phyloP scores from a whole-genome alignment of 1,140 invertebrate genomes.

The Acromyrmex echinatior region DNA sequence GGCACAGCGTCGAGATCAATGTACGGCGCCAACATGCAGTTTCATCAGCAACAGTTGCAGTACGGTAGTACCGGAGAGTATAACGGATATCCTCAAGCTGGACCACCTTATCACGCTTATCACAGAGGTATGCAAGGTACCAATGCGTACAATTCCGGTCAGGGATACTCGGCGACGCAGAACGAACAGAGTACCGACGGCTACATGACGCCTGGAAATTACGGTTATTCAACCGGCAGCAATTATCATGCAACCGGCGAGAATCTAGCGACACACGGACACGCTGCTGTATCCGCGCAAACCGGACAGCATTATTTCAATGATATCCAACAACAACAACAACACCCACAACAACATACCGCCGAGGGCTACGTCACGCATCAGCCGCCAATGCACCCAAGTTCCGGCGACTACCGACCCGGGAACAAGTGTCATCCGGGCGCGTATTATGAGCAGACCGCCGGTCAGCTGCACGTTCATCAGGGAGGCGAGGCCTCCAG shows the following conservation, averaged over 20 bases:
- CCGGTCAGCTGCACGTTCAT: constrained; percentile 83
- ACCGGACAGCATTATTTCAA: constrained; percentile 80
- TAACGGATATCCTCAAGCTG: constrained; percentile 82
- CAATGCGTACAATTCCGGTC: constrained; percentile 76
- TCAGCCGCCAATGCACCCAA: constrained; percentile 78
- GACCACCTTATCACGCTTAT: constrained; percentile 81
- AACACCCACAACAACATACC: constrained; percentile 78
- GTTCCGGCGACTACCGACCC: constrained; percentile 77
- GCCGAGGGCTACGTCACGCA: constrained; percentile 80
- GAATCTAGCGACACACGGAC: constrained; percentile 75
- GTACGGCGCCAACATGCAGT: constrained; percentile 83
- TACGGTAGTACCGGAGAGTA: constrained; percentile 80
- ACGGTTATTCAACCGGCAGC: constrained; percentile 78
- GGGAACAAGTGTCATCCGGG: constrained; percentile 80
- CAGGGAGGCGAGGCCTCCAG: constrained; percentile 86
- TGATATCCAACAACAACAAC: constrained; percentile 81
- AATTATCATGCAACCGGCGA: constrained; percentile 79
- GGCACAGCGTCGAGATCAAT: constrained; percentile 73
- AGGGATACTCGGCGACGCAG: constrained; percentile 79
- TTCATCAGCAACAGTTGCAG: constrained; percentile 82
- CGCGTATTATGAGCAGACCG: constrained; percentile 85
- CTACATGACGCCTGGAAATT: constrained; percentile 79
- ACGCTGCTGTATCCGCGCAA: constrained; percentile 74
- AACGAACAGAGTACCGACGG: constrained; percentile 78
- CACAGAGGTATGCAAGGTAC: constrained; percentile 79